phyloP scores from a whole-genome alignment of 2,113 vertebrate species.

The Daphoenositta chrysoptera region DNA sequence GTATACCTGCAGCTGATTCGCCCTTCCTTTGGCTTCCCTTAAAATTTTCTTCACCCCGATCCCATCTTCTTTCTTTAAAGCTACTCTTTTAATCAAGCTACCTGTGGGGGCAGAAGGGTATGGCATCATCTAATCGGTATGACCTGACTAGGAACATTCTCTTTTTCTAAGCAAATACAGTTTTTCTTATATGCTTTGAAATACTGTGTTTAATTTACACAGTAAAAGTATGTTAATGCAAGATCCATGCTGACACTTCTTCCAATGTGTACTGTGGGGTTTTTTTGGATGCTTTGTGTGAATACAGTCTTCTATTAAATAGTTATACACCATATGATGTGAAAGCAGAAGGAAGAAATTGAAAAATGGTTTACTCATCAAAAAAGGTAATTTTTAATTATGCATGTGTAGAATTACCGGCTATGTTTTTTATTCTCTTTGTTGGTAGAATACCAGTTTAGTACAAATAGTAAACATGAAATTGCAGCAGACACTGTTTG shows the following conservation, averaged over 20 bases:
- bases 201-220: not conserved
- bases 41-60: not conserved
- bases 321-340: fast-evolving
- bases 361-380: not conserved
- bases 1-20: not conserved
- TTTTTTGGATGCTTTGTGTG: not conserved
- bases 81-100: not conserved
- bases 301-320: not conserved
- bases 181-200: not conserved
- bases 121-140: not conserved
- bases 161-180: not conserved
- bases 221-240: not conserved
- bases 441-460: not conserved
- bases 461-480: slow-evolving; percentile 1
- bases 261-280: fast-evolving
- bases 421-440: not conserved
- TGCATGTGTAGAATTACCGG: not conserved
- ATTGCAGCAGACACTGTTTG: not conserved
- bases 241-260: not conserved
- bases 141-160: not conserved
- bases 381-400: not conserved
- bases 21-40: not conserved
- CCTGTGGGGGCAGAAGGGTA: not conserved
- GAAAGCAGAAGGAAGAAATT: not conserved
- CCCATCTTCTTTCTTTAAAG: not conserved